Percentiles rank a stretch among this genome's conserved stretches.
Conservation (phyloP, 2,888 invertebrate species). For the Caenorhabditis drosophilae region DNA sequence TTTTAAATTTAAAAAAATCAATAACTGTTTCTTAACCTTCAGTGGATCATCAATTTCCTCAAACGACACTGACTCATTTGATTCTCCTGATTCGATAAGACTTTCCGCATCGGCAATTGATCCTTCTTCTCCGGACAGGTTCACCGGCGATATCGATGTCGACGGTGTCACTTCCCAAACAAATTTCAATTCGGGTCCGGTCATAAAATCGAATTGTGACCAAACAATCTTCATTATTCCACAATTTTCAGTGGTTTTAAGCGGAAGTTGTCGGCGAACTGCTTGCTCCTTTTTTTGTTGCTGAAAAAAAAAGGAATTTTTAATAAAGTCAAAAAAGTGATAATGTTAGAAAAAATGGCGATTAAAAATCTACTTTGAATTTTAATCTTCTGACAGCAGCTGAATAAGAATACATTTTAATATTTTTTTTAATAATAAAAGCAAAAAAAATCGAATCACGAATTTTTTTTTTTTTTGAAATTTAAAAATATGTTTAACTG, state of each 20-base stretch:
- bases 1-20: slow-evolving; percentile 9
- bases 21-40: too few species aligned
- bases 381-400: slow-evolving; percentile 27
- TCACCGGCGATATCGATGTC: slow-evolving; percentile 36
- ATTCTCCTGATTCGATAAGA: slow-evolving; percentile 45
- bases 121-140: slow-evolving; percentile 44
- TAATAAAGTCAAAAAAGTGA: background rate
- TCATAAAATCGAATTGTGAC: slow-evolving; percentile 66
- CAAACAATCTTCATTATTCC: slow-evolving; percentile 62
- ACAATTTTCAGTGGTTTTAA: slow-evolving; percentile 45
- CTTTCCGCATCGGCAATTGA: slow-evolving; percentile 51
- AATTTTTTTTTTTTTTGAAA: background rate
- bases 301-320: slow-evolving; percentile 18
- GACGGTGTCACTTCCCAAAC: slow-evolving; percentile 58
- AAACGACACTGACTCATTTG: slow-evolving; percentile 52
- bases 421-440: slow-evolving; percentile 3
- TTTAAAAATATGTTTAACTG: slow-evolving; percentile 6
- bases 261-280: slow-evolving; percentile 33
- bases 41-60: slow-evolving; percentile 63
- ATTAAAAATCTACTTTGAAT: slow-evolving; percentile 19
- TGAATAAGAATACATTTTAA: slow-evolving; percentile 8
- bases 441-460: too few species aligned
- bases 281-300: slow-evolving; percentile 38
- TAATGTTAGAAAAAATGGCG: slow-evolving; percentile 1
- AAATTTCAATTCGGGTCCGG: slow-evolving; percentile 62